Conservation (phyloP, 2,888 invertebrate species). For the Rapana venosa region DNA sequence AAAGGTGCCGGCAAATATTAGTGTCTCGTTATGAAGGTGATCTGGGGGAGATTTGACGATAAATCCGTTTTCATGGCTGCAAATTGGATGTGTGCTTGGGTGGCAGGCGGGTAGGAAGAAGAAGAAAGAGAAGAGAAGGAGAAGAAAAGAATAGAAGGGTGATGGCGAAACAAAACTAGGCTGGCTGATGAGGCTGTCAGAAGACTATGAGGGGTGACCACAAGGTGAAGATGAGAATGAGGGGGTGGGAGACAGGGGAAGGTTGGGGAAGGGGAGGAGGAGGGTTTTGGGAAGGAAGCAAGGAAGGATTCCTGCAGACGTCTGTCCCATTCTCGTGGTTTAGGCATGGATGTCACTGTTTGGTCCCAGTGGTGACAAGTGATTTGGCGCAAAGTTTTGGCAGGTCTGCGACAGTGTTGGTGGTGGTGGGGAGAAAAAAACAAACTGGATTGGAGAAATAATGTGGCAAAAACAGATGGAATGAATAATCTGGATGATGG, state of each 20-base stretch:
- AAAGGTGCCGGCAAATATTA: conserved; percentile 3
- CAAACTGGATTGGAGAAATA: no score
- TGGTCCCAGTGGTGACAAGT: no score
- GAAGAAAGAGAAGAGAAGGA: not conserved
- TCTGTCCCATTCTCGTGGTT: no score
- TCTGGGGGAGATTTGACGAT: conserved; percentile 18
- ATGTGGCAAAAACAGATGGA: no score
- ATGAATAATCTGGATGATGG: not conserved
- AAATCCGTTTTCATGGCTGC: conserved; percentile 14
- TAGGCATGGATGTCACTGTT: no score
- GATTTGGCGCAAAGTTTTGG: no score
- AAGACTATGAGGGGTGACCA: no score
- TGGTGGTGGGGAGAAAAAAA: no score
- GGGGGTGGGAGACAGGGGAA: not conserved
- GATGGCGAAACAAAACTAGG: no score
- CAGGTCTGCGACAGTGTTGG: no score
- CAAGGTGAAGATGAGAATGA: not conserved
- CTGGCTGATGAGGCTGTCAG: no score
- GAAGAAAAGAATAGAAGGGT: not conserved
- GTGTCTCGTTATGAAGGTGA: conserved; percentile 24
- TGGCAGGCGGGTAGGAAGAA: not conserved
- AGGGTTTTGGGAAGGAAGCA: not conserved
- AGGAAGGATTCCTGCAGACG: not conserved
- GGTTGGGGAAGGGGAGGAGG: not conserved
- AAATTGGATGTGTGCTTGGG: conserved; percentile 18